Evolutionary conservation across 1,140 invertebrate genomes (phyloP).

Genomic region (Atopsyche davidsoni): DNA sequence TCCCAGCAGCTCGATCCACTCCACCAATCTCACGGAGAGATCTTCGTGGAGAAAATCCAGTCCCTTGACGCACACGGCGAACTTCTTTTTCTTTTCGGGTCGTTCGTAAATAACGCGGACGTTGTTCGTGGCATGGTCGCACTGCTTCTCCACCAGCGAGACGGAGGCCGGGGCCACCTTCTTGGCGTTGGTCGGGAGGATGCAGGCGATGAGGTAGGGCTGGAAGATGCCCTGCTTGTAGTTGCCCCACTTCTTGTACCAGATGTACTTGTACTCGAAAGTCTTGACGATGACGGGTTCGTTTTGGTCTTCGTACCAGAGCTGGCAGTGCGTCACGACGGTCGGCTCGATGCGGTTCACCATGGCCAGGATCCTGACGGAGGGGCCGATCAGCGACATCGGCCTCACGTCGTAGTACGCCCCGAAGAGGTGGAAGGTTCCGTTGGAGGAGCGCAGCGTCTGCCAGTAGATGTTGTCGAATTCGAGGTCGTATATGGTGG

Average conservation of each 20-base stretch:
- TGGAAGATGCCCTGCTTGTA: slow-evolving; percentile 88
- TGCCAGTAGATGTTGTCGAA: slow-evolving; percentile 93
- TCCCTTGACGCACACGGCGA: slow-evolving; percentile 92
- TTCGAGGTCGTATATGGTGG: slow-evolving; percentile 79
- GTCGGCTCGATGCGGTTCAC: slow-evolving; percentile 81
- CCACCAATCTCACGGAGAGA: slow-evolving; percentile 80
- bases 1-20: slow-evolving; percentile 88
- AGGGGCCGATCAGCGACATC: slow-evolving; percentile 68
- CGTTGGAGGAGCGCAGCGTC: slow-evolving; percentile 69
- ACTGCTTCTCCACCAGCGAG: slow-evolving; percentile 77
- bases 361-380: slow-evolving; percentile 83
- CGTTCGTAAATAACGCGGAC: slow-evolving; percentile 78
- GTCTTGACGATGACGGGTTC: slow-evolving; percentile 73
- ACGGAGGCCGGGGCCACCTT: slow-evolving; percentile 74
- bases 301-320: slow-evolving; percentile 83
- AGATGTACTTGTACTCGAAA: slow-evolving; percentile 89
- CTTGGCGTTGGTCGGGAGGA: slow-evolving; percentile 69
- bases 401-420: slow-evolving; percentile 82
- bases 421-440: slow-evolving; percentile 82
- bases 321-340: slow-evolving; percentile 76
- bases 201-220: slow-evolving; percentile 85
- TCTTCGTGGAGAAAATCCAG: slow-evolving; percentile 90
- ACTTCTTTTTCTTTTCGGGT: slow-evolving; percentile 65
- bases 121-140: slow-evolving; percentile 81
- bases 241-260: slow-evolving; percentile 92